Base-by-base conservation (phyloP, 1,140 invertebrate genomes). In the Popillia japonica region DNA sequence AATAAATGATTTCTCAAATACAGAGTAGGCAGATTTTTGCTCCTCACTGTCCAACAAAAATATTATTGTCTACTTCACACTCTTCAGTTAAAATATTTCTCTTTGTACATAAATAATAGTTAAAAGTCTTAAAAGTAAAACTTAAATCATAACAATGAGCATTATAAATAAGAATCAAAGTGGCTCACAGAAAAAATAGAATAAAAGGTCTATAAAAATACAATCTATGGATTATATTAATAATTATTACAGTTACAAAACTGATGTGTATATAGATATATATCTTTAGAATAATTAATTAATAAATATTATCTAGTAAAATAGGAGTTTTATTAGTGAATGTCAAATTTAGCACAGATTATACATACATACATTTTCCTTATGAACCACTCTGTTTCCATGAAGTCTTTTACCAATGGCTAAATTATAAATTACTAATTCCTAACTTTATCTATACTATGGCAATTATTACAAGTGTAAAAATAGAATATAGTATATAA, bases 401-500 rank as follows among this genome's bases (percentile, higher is more conserved):
- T 72, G 9, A 68, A 74, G 72, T 74, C 72, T 74, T 74, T 74
- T 74, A 68, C 11, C 11, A 44, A 74, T 74, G 72, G 72, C 72
- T 74, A 74, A 74, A 74, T 41, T 41, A 74, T 68, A 68, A 74
- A 74, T 74, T 74, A 74, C 40, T 74, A 74, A 7, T 10, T 11
- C 14, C 14, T 74, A 74, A 27, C 9, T 68, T 20, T 44, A 73
- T 40, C 40, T 73, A 74, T 41, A 22, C 72, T 74, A 74, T 74
- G 72, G 72, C 72, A 74, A 74, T 74, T 68, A 68, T 68, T 74
- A 74, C 72, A 74, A 40, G 72, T 74, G 72, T 74, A 74, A 74
- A 74, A 74, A 74, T 74, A 74, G 40, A 74, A 74, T 74, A 34
- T 34, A 34, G 4, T 34, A 55, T 55, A 55, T 20, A 55, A 4